Base-by-base conservation (phyloP, 1,140 invertebrate species). In the Zaprionus lachaisei region DNA sequence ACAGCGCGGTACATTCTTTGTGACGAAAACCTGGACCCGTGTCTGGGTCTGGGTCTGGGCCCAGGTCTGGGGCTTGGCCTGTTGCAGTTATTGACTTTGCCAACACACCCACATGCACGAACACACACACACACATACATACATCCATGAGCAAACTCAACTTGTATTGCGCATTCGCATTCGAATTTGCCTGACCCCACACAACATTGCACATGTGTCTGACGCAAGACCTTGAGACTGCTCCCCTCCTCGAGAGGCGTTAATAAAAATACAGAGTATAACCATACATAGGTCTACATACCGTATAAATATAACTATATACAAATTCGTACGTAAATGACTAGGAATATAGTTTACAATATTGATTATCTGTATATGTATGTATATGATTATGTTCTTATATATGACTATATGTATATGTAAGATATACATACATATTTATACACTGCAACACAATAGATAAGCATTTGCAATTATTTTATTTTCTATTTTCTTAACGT, bases 171-270 rank as follows among this genome's bases (percentile, higher is more conserved):
- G 22, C 38, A 44, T 64, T 64, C 73, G 28, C 44, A 56, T 47
- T 72, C 44, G 66, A 65, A 71, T 89, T 80, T 78, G 84, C 80
- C 84, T 89, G 83, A 86, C 83, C 84, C 83, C 83, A 89, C 83
- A 89, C 83, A 86, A 86, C 84, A 89, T 89, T 74, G 66, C 66
- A 70, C 54, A 68, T 54, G 20, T 65, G 49, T 54, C 57, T 89
- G 84, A 80, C 81, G 61, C 56, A 70, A 75, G 76, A 71, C 79
- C 83, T 87, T 87, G 84, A 81, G 68, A 81, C 69, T 67, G 77
- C 79, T 86, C 66, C 68, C 57, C 55, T 78, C 41, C 69, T 51
- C 47, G 20, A 51, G 4, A 51, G 47, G 47, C 47, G 47, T 24
- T 51, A 24, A 49, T 44, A 61, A 15, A 24, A 4, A 28, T 55